These are phyloP conservation scores for Helicoverpa zea DNA, from an alignment of 1,140 invertebrate species.

Conservation along the genomic window DNA sequence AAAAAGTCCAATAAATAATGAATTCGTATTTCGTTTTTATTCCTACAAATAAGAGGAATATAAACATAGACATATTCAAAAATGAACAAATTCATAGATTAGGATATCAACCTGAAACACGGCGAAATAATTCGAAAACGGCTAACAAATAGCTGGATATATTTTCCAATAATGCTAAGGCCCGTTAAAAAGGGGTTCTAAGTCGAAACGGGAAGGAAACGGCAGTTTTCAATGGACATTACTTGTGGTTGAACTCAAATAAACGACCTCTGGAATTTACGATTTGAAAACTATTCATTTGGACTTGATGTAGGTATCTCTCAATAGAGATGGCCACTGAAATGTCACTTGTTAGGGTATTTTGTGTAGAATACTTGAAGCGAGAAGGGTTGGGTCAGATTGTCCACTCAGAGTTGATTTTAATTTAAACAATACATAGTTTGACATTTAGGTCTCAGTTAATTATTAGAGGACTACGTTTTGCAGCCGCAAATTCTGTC, in stretches of 20 bases:
- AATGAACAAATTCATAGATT: background rate
- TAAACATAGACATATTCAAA: background rate
- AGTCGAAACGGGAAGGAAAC: slow-evolving; percentile 12
- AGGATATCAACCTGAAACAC: background rate
- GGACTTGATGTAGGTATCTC: slow-evolving; percentile 9
- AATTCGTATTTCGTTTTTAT: background rate
- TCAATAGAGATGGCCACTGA: slow-evolving; percentile 9
- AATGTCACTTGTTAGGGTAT: background rate
- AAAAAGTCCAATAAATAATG: too few relatives aligned
- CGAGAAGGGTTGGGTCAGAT: slow-evolving; percentile 15
- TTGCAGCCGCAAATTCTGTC: background rate
- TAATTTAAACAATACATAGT: slow-evolving; percentile 15
- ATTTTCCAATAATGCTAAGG: slow-evolving; percentile 42
- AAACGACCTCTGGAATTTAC: slow-evolving; percentile 32
- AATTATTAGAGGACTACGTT: background rate
- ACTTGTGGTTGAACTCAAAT: slow-evolving; percentile 37
- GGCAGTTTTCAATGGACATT: slow-evolving; percentile 42
- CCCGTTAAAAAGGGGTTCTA: slow-evolving; percentile 40
- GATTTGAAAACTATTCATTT: slow-evolving; percentile 32
- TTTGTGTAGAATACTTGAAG: background rate
- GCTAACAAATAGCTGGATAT: slow-evolving; percentile 26
- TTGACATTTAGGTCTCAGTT: background rate
- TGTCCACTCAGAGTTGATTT: background rate
- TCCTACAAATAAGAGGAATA: background rate
- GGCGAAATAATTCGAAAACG: slow-evolving; percentile 22